phyloP scores from a whole-genome alignment of 2,888 invertebrate genomes.

The Chrysodeixis includens region DNA sequence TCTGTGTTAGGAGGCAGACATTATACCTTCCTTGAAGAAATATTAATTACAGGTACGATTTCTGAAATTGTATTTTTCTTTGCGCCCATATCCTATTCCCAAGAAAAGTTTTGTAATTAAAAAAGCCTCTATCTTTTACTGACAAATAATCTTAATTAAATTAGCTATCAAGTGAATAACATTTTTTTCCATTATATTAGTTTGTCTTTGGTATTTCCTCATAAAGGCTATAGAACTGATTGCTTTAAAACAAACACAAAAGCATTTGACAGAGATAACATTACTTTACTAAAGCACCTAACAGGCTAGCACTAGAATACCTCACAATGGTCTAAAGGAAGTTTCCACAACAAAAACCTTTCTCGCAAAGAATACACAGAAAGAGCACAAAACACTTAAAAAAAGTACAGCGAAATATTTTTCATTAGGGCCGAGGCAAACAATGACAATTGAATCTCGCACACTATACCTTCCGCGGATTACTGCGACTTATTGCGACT shows the following conservation, averaged over 20 bases:
- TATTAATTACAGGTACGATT: too few species aligned
- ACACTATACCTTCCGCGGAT: slow-evolving; percentile 82
- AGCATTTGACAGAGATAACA: neutral
- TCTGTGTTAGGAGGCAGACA: too few species aligned
- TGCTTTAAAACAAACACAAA: slow-evolving; percentile 1
- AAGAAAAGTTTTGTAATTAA: too few species aligned
- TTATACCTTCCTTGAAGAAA: too few species aligned
- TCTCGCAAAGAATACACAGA: slow-evolving; percentile 38
- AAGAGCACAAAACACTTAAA: slow-evolving; percentile 70
- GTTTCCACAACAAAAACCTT: slow-evolving; percentile 42
- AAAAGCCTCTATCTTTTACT: too few species aligned
- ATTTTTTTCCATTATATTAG: too few species aligned
- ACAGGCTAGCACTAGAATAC: slow-evolving; percentile 20
- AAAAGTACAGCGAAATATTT: slow-evolving; percentile 83
- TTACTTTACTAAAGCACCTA: slow-evolving; percentile 21
- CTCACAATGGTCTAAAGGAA: slow-evolving; percentile 35
- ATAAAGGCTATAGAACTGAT: neutral
- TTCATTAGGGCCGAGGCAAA: slow-evolving; percentile 82
- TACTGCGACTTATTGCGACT: slow-evolving; percentile 82
- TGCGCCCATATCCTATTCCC: too few species aligned
- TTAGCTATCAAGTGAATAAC: too few species aligned
- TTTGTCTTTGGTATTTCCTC: too few species aligned
- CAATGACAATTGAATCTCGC: slow-evolving; percentile 84
- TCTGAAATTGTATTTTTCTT: too few species aligned
- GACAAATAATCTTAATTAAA: too few species aligned